Percentiles rank a stretch among this genome's conserved stretches.
These are phyloP conservation scores for Tangara arthus DNA, from an alignment of 2,797 vertebrate genomes.

Conservation along the genomic window DNA sequence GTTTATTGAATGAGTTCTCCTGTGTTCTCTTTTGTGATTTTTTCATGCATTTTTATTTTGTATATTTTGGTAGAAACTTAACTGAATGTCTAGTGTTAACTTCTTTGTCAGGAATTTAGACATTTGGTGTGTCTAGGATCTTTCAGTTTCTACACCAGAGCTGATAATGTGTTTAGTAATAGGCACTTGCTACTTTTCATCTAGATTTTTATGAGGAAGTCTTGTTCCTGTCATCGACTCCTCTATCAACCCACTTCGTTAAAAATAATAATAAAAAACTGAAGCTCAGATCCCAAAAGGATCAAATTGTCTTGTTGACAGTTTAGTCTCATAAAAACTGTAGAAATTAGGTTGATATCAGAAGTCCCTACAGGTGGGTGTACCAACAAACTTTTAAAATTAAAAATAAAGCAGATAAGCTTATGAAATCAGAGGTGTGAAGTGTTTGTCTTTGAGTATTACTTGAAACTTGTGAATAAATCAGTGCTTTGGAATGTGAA, in stretches of 20 bases:
- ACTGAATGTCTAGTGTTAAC: neutral
- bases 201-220: constrained; percentile 7
- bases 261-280: neutral
- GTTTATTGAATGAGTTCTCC: neutral
- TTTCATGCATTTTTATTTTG: neutral
- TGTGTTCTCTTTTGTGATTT: rapidly evolving
- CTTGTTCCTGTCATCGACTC: neutral
- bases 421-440: constrained; percentile 44
- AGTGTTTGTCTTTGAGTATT: constrained; percentile 27
- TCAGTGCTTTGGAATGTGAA: constrained; percentile 63
- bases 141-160: neutral
- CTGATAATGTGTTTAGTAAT: neutral
- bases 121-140: neutral
- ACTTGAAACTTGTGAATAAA: constrained; percentile 61
- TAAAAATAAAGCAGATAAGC: constrained; percentile 28
- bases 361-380: neutral
- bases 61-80: neutral
- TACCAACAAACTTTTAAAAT: neutral
- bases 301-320: neutral
- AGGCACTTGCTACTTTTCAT: neutral
- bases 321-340: neutral
- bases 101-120: neutral
- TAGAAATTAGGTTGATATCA: neutral
- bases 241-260: neutral
- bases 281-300: neutral